Percentiles rank a stretch among this genome's conserved stretches.
Evolutionary conservation across 2,888 invertebrate species (phyloP).

Genomic region (Trilocha varians): DNA sequence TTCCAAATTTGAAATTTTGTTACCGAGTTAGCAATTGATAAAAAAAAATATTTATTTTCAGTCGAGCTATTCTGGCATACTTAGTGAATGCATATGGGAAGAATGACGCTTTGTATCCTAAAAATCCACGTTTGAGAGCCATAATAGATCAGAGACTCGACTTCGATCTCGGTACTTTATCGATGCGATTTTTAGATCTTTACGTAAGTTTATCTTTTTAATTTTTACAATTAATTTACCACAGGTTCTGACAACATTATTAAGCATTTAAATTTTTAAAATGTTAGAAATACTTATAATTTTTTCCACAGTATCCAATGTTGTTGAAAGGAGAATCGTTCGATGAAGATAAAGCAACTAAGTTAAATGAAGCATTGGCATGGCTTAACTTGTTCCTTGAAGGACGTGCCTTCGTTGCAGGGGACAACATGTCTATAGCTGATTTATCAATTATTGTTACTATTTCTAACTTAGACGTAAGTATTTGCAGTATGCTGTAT

Average conservation of each 20-base stretch:
- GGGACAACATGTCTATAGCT: conserved; percentile 79
- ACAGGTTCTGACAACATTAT: too few species aligned
- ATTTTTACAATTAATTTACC: too few species aligned
- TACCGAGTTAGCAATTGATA: too few species aligned
- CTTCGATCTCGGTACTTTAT: conserved; percentile 75
- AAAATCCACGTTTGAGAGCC: conserved; percentile 75
- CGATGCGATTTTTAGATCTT: conserved; percentile 61
- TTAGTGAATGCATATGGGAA: conserved; percentile 77
- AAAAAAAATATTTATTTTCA: conserved; percentile 36
- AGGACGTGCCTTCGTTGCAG: conserved; percentile 76
- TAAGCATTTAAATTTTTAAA: too few species aligned
- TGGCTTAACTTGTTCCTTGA: conserved; percentile 74
- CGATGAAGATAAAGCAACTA: conserved; percentile 8
- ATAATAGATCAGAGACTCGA: conserved; percentile 75
- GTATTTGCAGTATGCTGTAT: conserved; percentile 9
- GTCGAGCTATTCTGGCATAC: conserved; percentile 79
- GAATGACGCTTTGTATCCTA: conserved; percentile 77
- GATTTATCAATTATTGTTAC: conserved; percentile 77
- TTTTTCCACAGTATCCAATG: conserved; percentile 2
- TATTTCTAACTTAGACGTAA: conserved; percentile 75
- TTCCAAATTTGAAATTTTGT: too few species aligned
- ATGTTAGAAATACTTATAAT: conserved; percentile 3
- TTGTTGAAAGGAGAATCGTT: conserved; percentile 2
- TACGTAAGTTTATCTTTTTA: conserved; percentile 70
- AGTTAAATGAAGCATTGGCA: conserved; percentile 5